Evolutionary conservation across 2,888 invertebrate species (phyloP), one percentile per base, ranked within the genome.

Genomic region (Allolobophora icterica): DNA sequence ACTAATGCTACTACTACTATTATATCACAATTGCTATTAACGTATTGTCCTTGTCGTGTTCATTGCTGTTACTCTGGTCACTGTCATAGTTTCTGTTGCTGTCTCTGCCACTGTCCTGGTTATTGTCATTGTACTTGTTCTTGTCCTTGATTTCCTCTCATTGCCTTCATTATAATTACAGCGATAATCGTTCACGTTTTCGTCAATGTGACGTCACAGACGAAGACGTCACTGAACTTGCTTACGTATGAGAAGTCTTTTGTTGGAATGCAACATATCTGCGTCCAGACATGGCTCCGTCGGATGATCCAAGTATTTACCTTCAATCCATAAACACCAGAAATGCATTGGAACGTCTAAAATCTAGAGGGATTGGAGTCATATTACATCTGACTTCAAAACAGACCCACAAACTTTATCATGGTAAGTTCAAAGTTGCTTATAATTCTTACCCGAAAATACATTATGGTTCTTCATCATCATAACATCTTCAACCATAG

Each of bases 231-330:
- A 71, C 5, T 71, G n/a, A 71, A 4, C n/a, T 71, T 71, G 45
- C 90, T 90, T n/a, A 84, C 90, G n/a, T 11, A 90, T 40, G n/a
- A 90, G 87, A 11, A 90, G 90, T 84, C 89, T 33, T 89, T 40
- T 91, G 58, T 91, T 89, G 45, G 58, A 58, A n/a, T 45, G 17
- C n/a, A 89, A 33, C 89, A 89, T 91, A 17, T 89, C 89, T 52
- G 35, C 21, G 17, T 40, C 52, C 4, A 52, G 35, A 40, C 91
- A 91, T 0, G 21, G 90, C 6, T 91, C 35, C 21, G 90, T 35
- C 38, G 58, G 71, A 52, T 89, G 89, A 6, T 89, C 42, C 83
- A 91, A n/a, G 21, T 90, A 84, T 83, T 90, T 42, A 4, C 90
- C 84, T 84, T 40, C 38, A 89, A 42, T 33, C 21, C 8, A 40